Base-by-base conservation (phyloP, 2,888 invertebrate species). In the Sisyra terminalis region DNA sequence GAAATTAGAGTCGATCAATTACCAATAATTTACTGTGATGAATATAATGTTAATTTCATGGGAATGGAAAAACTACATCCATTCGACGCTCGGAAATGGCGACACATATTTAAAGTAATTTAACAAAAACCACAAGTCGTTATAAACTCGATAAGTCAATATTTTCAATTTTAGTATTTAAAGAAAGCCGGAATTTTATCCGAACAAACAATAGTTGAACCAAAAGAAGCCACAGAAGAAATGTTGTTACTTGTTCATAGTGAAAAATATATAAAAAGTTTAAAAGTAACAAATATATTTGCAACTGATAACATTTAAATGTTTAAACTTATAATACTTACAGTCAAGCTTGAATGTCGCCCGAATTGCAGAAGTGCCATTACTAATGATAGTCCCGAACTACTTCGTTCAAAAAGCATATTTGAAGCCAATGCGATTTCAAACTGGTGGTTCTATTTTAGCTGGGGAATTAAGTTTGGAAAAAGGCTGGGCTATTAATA, bases 61-160 rank as follows among this genome's bases (percentile, higher is more conserved):
- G 87, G 88, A 9, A 63, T 92, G 45, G 86, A 92, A 58, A 84
- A 76, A 57, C 66, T 86, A 9, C 90, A 92, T 64, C 78, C 88
- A 1, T 90, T 92, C 58, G 90, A 92, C 67, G 74, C 89, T 1
- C 73, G 75, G 48, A 92, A 92, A 67, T 90, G 90, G 78, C 76
- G 77, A 46, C 74, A 80, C 55, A 74, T 90, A 49, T 71, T 76
- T 51, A 64, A 73, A 66, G 80, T 79, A 60, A 47, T 50, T 46
- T 18, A 18, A 42, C 4, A 29, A 29, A 29, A 31, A 16, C 18
- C 24, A 16, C n/a, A 29, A 18, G 5, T 32, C 13, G 42, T 11
- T 37, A 29, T 37, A 4, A 29, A 5, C 24, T 11, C 13, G 16
- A 2, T 35, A 14, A 37, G 18, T 6, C 38, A 44, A 8, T 39